Evolutionary conservation across 2,888 invertebrate genomes (phyloP).

Genomic region (Euplagia quadripunctaria): DNA sequence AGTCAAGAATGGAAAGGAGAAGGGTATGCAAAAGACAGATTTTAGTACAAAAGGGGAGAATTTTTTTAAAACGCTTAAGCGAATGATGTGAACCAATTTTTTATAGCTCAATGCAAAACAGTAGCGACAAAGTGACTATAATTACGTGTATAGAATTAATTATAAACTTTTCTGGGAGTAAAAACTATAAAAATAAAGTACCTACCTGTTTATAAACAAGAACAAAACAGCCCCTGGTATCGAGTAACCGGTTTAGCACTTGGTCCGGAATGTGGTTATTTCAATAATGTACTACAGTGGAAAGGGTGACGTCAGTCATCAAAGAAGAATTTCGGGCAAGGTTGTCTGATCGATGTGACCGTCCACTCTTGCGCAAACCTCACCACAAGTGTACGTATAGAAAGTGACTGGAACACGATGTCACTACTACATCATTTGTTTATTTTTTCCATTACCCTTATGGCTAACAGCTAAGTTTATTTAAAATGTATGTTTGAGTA

Average conservation of each 20-base stretch:
- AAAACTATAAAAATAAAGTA: conserved; percentile 6
- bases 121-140: neutral
- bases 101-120: neutral
- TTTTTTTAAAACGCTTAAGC: too few species aligned
- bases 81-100: too few species aligned
- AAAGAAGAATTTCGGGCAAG: conserved; percentile 82
- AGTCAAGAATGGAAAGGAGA: too few species aligned
- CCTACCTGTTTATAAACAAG: neutral
- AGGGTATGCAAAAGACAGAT: too few species aligned
- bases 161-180: neutral
- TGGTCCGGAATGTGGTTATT: conserved; percentile 38
- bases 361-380: conserved; percentile 73
- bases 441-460: conserved; percentile 68
- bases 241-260: conserved; percentile 1
- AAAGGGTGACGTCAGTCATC: conserved; percentile 57
- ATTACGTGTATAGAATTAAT: too few species aligned
- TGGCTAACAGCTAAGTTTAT: conserved; percentile 29
- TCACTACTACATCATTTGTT: conserved; percentile 1
- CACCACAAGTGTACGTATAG: conserved; percentile 40
- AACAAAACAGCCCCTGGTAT: conserved; percentile 14
- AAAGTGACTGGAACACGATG: neutral
- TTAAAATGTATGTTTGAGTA: conserved; percentile 20
- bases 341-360: conserved; percentile 75
- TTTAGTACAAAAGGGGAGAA: too few species aligned
- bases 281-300: conserved; percentile 38